Conservation (phyloP, 1,140 invertebrate species). For the Drosophila baimaii region DNA sequence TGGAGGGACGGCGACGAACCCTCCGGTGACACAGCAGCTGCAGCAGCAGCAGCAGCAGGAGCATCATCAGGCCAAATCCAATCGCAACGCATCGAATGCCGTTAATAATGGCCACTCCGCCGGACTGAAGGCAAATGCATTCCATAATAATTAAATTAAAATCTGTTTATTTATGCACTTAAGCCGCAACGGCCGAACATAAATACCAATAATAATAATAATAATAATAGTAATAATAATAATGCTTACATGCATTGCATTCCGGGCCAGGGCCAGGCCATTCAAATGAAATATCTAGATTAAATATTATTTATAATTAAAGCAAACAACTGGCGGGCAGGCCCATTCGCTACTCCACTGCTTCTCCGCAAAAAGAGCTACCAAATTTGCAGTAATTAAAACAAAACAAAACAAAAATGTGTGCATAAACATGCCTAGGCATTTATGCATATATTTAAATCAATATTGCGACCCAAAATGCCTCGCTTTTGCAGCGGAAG, state of each 20-base stretch:
- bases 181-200: slow-evolving; percentile 37
- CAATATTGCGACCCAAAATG: slow-evolving; percentile 23
- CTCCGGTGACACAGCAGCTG: no score
- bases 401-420: slow-evolving; percentile 47
- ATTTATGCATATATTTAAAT: slow-evolving; percentile 32
- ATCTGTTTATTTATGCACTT: slow-evolving; percentile 67
- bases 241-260: slow-evolving; percentile 32
- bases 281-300: slow-evolving; percentile 68
- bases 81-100: slow-evolving; percentile 29
- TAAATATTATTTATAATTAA: slow-evolving; percentile 73
- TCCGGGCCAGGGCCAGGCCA: slow-evolving; percentile 17
- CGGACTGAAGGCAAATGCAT: slow-evolving; percentile 22
- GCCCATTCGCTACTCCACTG: no score
- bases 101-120: slow-evolving; percentile 27
- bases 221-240: slow-evolving; percentile 65
- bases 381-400: slow-evolving; percentile 43
- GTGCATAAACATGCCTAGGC: slow-evolving; percentile 13
- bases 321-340: slow-evolving; percentile 31
- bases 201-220: slow-evolving; percentile 62
- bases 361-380: slow-evolving; percentile 3
- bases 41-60: no score
- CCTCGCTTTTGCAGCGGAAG: slow-evolving; percentile 9
- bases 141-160: slow-evolving; percentile 64
- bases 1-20: slow-evolving; percentile 15
- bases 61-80: slow-evolving; percentile 23